phyloP scores from a whole-genome alignment of 2,888 invertebrate genomes.

The Teinopalpus imperialis region DNA sequence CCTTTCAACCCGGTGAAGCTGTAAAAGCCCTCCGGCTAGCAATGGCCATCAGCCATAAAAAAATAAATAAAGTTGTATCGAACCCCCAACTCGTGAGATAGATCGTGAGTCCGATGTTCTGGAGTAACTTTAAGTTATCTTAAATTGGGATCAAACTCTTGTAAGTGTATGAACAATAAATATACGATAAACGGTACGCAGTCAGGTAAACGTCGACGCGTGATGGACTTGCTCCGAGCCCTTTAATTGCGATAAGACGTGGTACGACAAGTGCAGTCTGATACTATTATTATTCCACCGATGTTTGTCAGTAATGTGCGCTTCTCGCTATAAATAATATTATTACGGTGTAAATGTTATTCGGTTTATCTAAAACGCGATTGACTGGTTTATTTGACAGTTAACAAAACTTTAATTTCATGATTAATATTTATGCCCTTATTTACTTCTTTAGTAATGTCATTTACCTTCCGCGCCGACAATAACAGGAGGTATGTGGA shows the following conservation, averaged over 20 bases:
- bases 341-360: constrained; percentile 6
- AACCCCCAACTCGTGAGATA: no score
- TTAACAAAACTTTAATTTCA: constrained; percentile 15
- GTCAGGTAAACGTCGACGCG: constrained; percentile 11
- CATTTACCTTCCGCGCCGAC: constrained; percentile 14
- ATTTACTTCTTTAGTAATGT: constrained; percentile 16
- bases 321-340: constrained; percentile 16
- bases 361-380: constrained; percentile 13
- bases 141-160: no score
- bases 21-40: no score
- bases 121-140: no score
- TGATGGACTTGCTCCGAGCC: constrained; percentile 10
- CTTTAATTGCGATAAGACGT: constrained; percentile 22
- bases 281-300: constrained; percentile 13
- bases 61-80: no score
- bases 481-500: constrained; percentile 17
- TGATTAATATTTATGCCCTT: constrained; percentile 12
- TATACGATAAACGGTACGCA: no score
- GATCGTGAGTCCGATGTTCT: no score
- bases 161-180: no score
- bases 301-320: constrained; percentile 22
- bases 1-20: no score
- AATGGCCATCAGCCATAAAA: no score
- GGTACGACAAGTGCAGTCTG: neutral
- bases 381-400: constrained; percentile 15